phyloP scores from a whole-genome alignment of 2,797 vertebrate species.

The Parauchenoglanis ngamensis region DNA sequence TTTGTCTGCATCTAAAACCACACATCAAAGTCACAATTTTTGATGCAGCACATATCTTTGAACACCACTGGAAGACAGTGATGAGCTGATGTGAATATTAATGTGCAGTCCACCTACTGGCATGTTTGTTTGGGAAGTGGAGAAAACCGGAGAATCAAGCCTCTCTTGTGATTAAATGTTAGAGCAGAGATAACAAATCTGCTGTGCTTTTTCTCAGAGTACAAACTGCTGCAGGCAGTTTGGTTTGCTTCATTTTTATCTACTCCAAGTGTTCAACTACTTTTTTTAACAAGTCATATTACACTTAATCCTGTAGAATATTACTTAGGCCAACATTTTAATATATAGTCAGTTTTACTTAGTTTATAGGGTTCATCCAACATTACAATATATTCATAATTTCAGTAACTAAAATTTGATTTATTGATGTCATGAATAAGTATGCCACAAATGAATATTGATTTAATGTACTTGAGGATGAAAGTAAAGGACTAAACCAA shows the following conservation, averaged over 20 bases:
- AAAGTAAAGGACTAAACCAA: not conserved
- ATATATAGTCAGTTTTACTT: no score
- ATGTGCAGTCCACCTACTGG: not conserved
- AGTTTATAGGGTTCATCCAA: no score
- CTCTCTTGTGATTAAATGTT: not conserved
- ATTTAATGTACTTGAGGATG: no score
- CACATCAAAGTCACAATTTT: not conserved
- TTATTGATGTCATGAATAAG: no score
- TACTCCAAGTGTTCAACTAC: not conserved
- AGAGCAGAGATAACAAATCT: not conserved
- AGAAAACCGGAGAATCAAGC: not conserved
- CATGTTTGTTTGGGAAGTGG: not conserved
- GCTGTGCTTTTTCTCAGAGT: not conserved
- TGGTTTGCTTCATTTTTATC: no score
- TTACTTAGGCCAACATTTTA: not conserved
- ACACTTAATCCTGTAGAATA: not conserved
- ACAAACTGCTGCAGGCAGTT: not conserved
- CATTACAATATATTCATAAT: no score
- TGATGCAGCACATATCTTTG: not conserved
- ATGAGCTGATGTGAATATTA: not conserved
- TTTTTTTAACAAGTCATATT: not conserved
- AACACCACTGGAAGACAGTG: not conserved
- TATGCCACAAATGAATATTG: no score
- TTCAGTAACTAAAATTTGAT: no score
- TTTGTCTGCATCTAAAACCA: not conserved